Evolutionary conservation across 1,140 invertebrate genomes (phyloP).

Genomic region (Nasonia longicornis): DNA sequence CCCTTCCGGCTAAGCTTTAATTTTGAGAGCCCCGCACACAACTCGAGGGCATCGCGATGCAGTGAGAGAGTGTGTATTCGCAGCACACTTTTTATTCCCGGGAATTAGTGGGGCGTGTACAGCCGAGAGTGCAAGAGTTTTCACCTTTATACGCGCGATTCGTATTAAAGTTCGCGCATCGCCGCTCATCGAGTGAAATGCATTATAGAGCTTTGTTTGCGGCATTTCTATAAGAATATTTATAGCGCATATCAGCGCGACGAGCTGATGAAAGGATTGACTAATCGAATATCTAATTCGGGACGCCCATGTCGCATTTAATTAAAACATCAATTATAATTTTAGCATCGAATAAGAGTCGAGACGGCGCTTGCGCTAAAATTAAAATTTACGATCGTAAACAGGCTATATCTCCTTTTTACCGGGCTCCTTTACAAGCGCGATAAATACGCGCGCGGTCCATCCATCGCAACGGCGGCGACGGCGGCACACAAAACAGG

Average conservation of each 20-base stretch:
- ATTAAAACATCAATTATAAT: slow-evolving; percentile 24
- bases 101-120: background rate
- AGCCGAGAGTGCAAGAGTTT: background rate
- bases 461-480: background rate
- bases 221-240: no score
- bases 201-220: no score
- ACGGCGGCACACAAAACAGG: slow-evolving; percentile 19
- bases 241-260: no score
- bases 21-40: slow-evolving; percentile 32
- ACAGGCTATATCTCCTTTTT: slow-evolving; percentile 17
- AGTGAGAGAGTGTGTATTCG: background rate
- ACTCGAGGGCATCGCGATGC: slow-evolving; percentile 25
- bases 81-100: background rate
- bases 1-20: slow-evolving; percentile 43
- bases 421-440: slow-evolving; percentile 19
- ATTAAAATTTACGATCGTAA: slow-evolving; percentile 46
- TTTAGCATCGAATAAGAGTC: background rate
- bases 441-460: background rate
- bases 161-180: no score
- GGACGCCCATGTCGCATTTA: background rate
- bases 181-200: no score
- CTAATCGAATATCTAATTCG: slow-evolving; percentile 19
- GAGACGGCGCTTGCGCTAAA: slow-evolving; percentile 5
- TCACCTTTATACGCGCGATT: background rate
- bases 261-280: no score